Base-by-base conservation (phyloP, 1,140 invertebrate species). In the Drosophila virilis region DNA sequence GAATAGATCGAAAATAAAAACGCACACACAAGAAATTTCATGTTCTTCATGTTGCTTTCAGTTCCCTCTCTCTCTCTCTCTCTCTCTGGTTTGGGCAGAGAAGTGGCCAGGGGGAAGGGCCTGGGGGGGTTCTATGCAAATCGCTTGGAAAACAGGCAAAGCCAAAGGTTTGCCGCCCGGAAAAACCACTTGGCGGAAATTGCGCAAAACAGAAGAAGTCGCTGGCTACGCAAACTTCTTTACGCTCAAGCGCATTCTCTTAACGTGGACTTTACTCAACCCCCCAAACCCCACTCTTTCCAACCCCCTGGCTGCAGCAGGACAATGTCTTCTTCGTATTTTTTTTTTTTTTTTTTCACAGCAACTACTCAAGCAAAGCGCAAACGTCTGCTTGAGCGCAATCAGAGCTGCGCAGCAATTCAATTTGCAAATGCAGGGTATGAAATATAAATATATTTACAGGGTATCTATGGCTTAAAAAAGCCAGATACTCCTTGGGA, bases 111-210 rank as follows among this genome's bases (percentile, higher is more conserved):
- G 6, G 10, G 38, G 28, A 8, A 0, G 4, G 43, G n/a, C n/a
- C n/a, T 17, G 40, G 28, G n/a, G 2, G 5, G 43, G 8, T n/a
- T 8, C 1, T 42, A 55, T 65, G 64, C 57, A 57, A 74, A 57
- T 74, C 66, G 71, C 57, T 57, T 74, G 71, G 71, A 69, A 62
- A 62, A 62, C 33, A 51, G 58, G 43, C n/a, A 1, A 55, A 40
- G 8, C 13, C 42, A 7, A 45, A 15, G 42, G 40, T 17, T 50
- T 45, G 52, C 13, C 52, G 69, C 37, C 28, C 35, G 65, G 57
- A 60, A 69, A 74, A 74, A 74, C 35, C 66, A 74, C 66, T 62
- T 62, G 51, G 42, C 57, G 57, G 57, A 69, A 74, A 62, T 48
- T 55, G 58, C 13, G 57, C 50, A 46, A 69, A 28, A 61, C 43